Base-by-base conservation (phyloP, 2,888 invertebrate species). In the Melinaea marsaeus region DNA sequence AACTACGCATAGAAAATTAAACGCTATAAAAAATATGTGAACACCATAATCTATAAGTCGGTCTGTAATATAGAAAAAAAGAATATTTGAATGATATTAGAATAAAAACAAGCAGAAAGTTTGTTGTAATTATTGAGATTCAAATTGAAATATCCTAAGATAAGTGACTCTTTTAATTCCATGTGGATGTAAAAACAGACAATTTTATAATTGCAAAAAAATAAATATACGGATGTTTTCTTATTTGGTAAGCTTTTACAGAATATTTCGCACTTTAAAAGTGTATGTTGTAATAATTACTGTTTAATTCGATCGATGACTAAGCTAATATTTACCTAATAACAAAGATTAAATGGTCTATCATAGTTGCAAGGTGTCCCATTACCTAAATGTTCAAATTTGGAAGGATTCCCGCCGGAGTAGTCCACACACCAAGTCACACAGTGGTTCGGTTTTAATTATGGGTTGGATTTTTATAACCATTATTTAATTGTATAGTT, bases 351-450 rank as follows among this genome's bases (percentile, higher is more conserved):
- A 57, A 79, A 89, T 2, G 88, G 87, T 57, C 77, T 77, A 9
- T 79, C 79, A 64, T 90, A 90, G 74, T 85, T 86, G 70, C 90
- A 90, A 0, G 89, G 75, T 0, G 86, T 81, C 4, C 88, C 89
- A 48, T 90, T 86, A 1, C 88, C 86, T 1, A 90, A 66, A 0
- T 80, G 71, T 3, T 89, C 90, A 59, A 79, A 85, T 45, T 75
- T 79, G 0, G 78, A 72, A 0, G 88, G 76, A 0, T 82, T 81
- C 0, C 89, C 89, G 0, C 90, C 90, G 0, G 77, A 77, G 70
- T 85, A 84, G 67, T 88, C 83, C 61, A 86, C 82, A 63, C 90
- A 90, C 88, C 86, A 88, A 4, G 80, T 79, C 68, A 88, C 85
- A 65, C 90, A 90, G 60, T 83, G 81, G 58, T 84, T 83, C 1